Base-by-base conservation (phyloP, 1,140 invertebrate genomes). In the Eumeta japonica region DNA sequence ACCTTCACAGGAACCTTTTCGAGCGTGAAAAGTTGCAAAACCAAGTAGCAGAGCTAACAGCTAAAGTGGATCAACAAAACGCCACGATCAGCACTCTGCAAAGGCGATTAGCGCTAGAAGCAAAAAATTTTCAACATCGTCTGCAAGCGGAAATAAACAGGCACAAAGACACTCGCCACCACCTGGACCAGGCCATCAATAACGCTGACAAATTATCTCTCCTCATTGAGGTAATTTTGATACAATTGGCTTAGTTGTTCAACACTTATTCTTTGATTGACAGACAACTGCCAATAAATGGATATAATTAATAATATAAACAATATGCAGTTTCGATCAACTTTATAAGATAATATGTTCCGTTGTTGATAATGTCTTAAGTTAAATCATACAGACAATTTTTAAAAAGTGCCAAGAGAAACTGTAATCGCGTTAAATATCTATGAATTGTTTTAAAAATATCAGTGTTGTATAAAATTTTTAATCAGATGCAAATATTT, bases 81-180 rank as follows among this genome's bases (percentile, higher is more conserved):
- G 81, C 83, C 31, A 83, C 83, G 19, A 84, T 88, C 45, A 83
- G 79, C 63, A 72, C 77, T 10, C 68, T 89, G 32, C 82, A 84
- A 19, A 79, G 83, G 32, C 84, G 84, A 47, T 57, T 88, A 9
- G 71, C 80, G 16, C 54, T 89, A 24, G 86, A 89, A 63, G 77
- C 75, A 10, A 89, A 89, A 66, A 87, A 83, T 46, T 80, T 81
- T 36, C 83, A 81, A 40, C 82, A 87, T 45, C 84, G 87, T 54
- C 56, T 88, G 11, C 80, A 83, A 16, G 47, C 60, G 0, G 87
- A 89, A 66, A 79, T 85, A 18, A 68, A 75, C 17, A 88, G 87
- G 43, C 80, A 82, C 33, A 87, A 83, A 46, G 83, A 86, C 48
- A 81, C 83, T 3, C 79, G 87, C 49, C 81, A 81, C 38, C 79